Conservation (phyloP, 2,888 invertebrate species). For the Campopleginae sp. region DNA sequence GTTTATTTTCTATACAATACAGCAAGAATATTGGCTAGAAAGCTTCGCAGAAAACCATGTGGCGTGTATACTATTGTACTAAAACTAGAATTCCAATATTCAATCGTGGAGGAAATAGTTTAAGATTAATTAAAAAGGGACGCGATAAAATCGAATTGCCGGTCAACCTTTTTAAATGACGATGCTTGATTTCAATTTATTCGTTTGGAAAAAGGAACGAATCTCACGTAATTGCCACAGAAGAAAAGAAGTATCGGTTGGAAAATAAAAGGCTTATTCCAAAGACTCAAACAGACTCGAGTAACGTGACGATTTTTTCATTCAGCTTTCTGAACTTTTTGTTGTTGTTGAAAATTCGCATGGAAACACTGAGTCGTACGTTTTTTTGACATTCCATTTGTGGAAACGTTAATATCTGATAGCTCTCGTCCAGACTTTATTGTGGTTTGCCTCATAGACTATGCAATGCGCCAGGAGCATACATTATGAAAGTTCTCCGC, state of each 20-base stretch:
- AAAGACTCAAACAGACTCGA: background rate
- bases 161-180: background rate
- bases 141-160: background rate
- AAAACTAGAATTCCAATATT: background rate
- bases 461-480: slow-evolving; percentile 30
- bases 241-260: background rate
- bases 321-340: background rate
- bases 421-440: slow-evolving; percentile 16
- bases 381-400: slow-evolving; percentile 2
- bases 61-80: slow-evolving; percentile 1
- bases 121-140: background rate
- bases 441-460: slow-evolving; percentile 24
- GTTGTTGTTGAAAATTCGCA: background rate
- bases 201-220: background rate
- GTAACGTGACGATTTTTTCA: background rate
- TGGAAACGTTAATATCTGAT: slow-evolving; percentile 44
- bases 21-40: slow-evolving; percentile 32
- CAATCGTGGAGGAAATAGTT: background rate
- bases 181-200: background rate
- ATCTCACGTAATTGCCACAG: too few species aligned
- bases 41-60: slow-evolving; percentile 11
- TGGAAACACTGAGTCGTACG: background rate
- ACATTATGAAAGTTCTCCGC: slow-evolving; percentile 45
- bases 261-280: background rate
- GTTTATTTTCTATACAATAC: slow-evolving; percentile 30